Evolutionary conservation across 1,140 invertebrate species (phyloP).

Genomic region (Caenorhabditis briggsae): DNA sequence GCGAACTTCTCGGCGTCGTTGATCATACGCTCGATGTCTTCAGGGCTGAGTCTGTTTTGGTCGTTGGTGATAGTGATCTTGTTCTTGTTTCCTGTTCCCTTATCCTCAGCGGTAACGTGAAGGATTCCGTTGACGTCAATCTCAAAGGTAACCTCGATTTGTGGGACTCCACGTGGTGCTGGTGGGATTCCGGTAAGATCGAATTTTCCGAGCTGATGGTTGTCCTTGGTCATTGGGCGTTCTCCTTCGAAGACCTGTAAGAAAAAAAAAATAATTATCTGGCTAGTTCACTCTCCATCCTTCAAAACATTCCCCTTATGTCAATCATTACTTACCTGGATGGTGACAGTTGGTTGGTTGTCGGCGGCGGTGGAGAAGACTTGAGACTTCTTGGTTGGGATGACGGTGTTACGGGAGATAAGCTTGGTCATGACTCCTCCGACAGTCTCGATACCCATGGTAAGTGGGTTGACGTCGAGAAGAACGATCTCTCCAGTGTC

Average conservation of each 20-base stretch:
- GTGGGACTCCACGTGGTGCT: conserved; percentile 95
- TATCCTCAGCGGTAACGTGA: conserved; percentile 94
- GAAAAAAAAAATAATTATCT: conserved; percentile 14
- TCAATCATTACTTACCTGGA: conserved; percentile 82
- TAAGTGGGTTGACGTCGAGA: conserved; percentile 96
- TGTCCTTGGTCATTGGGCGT: conserved; percentile 99
- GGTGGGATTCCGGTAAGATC: conserved; percentile 98
- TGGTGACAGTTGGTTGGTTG: conserved; percentile 98
- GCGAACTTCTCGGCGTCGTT: conserved; percentile 98
- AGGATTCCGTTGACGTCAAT: conserved; percentile 99
- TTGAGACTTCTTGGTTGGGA: conserved; percentile 99
- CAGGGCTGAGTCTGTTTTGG: conserved; percentile 93
- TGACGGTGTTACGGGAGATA: conserved; percentile 96
- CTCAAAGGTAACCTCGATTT: conserved; percentile 95
- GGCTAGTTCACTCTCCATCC: neutral
- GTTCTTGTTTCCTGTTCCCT: conserved; percentile 96
- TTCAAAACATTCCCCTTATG: neutral
- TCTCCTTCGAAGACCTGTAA: conserved; percentile 91
- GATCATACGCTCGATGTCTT: conserved; percentile 98
- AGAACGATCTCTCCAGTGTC: conserved; percentile 96
- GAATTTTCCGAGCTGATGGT: conserved; percentile 96
- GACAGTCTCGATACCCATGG: conserved; percentile 98
- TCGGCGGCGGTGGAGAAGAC: conserved; percentile 99
- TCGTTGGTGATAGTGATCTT: conserved; percentile 99
- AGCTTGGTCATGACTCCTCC: conserved; percentile 99